Conservation (phyloP, 2,888 invertebrate species). For the Merodon equestris region DNA sequence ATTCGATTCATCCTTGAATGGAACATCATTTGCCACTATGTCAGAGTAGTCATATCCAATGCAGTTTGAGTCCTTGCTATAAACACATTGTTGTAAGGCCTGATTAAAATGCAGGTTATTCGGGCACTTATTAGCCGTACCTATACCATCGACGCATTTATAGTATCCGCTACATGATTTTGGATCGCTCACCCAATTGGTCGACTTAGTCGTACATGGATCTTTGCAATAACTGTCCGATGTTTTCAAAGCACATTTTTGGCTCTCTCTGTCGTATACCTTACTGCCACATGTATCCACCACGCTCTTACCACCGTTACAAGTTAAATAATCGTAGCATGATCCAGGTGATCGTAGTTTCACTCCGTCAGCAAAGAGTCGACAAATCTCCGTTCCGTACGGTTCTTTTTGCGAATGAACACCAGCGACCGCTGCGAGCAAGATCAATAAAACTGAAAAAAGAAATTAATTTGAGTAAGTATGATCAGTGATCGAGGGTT, state of each 20-base stretch:
- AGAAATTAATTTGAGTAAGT: too few relatives aligned
- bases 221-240: slow-evolving; percentile 71
- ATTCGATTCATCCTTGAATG: slow-evolving; percentile 69
- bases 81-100: slow-evolving; percentile 69
- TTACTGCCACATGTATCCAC: slow-evolving; percentile 70
- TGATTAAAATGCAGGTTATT: slow-evolving; percentile 69
- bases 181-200: slow-evolving; percentile 57
- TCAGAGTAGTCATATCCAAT: slow-evolving; percentile 70
- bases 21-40: slow-evolving; percentile 71
- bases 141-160: slow-evolving; percentile 46
- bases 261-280: slow-evolving; percentile 70
- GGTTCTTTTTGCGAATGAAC: too few relatives aligned
- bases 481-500: too few relatives aligned
- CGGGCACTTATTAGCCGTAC: slow-evolving; percentile 59
- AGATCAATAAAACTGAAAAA: too few relatives aligned
- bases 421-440: too few relatives aligned
- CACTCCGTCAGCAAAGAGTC: slow-evolving; percentile 71
- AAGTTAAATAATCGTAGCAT: slow-evolving; percentile 72
- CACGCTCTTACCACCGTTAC: slow-evolving; percentile 68
- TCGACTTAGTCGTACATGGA: slow-evolving; percentile 69
- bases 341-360: slow-evolving; percentile 74
- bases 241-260: slow-evolving; percentile 28
- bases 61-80: slow-evolving; percentile 64
- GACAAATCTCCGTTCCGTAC: slow-evolving; percentile 70
- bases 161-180: slow-evolving; percentile 73